These are phyloP conservation scores for Lutjanus campechanus DNA, from an alignment of 2,797 vertebrate species.

Conservation along the genomic window DNA sequence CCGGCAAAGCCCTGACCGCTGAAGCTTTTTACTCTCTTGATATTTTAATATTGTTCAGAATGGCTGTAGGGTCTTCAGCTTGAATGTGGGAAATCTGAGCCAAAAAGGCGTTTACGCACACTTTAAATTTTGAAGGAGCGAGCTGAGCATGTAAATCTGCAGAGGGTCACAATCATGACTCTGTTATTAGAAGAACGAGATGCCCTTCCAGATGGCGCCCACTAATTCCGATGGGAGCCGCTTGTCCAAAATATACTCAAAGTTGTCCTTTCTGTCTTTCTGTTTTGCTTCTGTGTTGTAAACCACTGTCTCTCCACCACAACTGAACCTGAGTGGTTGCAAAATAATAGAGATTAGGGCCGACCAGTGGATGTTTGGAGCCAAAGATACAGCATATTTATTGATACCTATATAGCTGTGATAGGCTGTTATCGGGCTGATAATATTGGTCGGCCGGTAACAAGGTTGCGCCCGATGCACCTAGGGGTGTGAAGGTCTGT, in stretches of 20 bases:
- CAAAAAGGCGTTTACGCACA: background rate
- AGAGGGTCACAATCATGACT: background rate
- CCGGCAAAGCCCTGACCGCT: background rate
- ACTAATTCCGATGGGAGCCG: background rate
- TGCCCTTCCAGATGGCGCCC: background rate
- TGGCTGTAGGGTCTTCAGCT: background rate
- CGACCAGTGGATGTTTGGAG: too few species aligned
- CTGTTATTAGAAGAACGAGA: background rate
- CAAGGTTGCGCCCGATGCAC: too few species aligned
- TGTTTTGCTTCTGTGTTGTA: background rate
- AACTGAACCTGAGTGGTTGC: too few species aligned
- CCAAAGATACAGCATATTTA: too few species aligned
- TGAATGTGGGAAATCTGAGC: background rate
- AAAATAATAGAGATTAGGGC: too few species aligned
- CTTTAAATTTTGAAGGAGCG: background rate
- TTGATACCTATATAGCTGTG: too few species aligned
- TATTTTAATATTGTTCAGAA: background rate
- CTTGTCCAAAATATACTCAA: background rate
- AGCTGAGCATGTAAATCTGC: background rate
- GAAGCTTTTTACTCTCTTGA: background rate
- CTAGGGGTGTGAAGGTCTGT: too few species aligned
- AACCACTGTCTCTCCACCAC: too few species aligned
- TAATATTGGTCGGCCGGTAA: too few species aligned
- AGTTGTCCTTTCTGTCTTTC: background rate
- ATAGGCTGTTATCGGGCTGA: too few species aligned